Conservation (phyloP, 2,797 vertebrate species). For the Mallotus villosus region DNA sequence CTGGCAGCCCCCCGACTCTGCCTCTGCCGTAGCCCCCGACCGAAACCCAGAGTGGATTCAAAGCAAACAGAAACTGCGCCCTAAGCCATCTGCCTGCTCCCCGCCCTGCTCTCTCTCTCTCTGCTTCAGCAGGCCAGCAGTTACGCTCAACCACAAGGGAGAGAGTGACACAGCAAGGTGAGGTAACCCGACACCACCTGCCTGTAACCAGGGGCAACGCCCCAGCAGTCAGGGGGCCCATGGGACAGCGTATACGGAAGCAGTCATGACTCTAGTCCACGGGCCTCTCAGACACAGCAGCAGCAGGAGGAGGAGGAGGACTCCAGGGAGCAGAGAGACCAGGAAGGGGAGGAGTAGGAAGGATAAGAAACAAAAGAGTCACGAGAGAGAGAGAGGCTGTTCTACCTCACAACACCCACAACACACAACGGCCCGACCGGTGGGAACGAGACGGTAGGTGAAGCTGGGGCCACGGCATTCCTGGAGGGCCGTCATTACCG, state of each 20-base stretch:
- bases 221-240: constrained; percentile 37
- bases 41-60: constrained; percentile 47
- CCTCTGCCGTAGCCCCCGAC: constrained; percentile 21
- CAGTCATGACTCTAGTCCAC: constrained; percentile 47
- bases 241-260: constrained; percentile 50
- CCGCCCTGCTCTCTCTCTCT: constrained; percentile 41
- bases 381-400: constrained; percentile 25
- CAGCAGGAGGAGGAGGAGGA: constrained; percentile 33
- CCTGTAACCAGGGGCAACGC: constrained; percentile 71
- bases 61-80: constrained; percentile 53
- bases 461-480: constrained; percentile 42
- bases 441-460: constrained; percentile 7
- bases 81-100: constrained; percentile 31
- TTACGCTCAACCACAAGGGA: constrained; percentile 63
- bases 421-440: constrained; percentile 26
- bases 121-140: constrained; percentile 31
- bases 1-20: constrained; percentile 23
- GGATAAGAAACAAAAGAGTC: constrained; percentile 46
- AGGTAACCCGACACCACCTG: constrained; percentile 75
- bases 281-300: constrained; percentile 47
- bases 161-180: constrained; percentile 66
- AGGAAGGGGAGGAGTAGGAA: constrained; percentile 38
- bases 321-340: constrained; percentile 29
- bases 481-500: constrained; percentile 22
- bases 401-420: constrained; percentile 34